Evolutionary conservation across 2,113 vertebrate species (phyloP).

Genomic region (Atlantisia rogersi): DNA sequence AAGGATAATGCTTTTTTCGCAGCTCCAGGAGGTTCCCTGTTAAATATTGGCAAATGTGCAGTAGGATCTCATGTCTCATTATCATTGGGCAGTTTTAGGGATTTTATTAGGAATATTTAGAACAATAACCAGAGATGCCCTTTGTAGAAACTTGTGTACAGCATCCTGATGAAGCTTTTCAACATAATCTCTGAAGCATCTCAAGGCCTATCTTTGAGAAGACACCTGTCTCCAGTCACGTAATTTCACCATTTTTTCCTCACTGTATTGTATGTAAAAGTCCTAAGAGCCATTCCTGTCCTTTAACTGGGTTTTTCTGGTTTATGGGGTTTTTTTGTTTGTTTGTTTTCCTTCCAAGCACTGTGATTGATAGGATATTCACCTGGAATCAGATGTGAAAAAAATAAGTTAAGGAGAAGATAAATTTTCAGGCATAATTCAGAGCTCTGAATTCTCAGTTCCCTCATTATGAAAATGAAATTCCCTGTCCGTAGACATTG

Average conservation of each 20-base stretch:
- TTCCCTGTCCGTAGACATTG: not conserved
- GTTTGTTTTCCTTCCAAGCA: not conserved
- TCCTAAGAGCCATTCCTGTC: not conserved
- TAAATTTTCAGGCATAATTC: not conserved
- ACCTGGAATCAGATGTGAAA: not conserved
- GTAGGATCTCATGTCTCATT: not conserved
- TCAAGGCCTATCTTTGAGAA: not conserved
- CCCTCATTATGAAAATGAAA: not conserved
- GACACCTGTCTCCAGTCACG: not conserved
- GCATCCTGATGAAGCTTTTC: not conserved
- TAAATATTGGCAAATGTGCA: not conserved
- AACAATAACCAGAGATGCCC: not conserved
- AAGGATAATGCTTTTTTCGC: not conserved
- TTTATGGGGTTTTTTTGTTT: not conserved
- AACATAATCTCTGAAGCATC: not conserved
- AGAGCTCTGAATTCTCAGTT: not conserved
- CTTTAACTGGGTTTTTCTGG: not conserved
- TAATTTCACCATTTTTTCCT: not conserved
- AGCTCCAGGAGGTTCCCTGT: not conserved
- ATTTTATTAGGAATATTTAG: conserved; percentile 6
- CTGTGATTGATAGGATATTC: not conserved
- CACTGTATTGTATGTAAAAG: not conserved
- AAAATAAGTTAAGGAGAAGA: not conserved
- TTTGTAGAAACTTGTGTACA: not conserved
- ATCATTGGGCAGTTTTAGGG: not conserved